Evolutionary conservation across 2,888 invertebrate species (phyloP), one percentile per base, ranked within the genome.

Genomic region (Caenorhabditis doughertyi): DNA sequence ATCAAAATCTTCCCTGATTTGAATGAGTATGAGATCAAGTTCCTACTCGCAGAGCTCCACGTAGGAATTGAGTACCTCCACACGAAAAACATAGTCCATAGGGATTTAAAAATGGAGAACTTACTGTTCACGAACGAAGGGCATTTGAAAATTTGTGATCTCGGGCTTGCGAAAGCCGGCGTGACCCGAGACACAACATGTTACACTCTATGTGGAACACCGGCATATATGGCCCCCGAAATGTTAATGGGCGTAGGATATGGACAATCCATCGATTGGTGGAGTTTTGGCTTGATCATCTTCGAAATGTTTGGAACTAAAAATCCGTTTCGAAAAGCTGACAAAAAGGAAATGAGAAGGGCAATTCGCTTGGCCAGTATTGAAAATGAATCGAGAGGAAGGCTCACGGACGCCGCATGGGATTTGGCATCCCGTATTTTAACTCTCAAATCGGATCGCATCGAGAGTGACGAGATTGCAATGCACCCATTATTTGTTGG

Each of bases 121-220:
- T 25, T 60, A 1, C 42, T 39, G 1, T 25, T 60, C 42, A 39
- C 23, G 0, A 25, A 7, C 0, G 1, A 60, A 2, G 42, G 42
- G 0, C 60, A 60, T n/a, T 2, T 60, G 0, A 60, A 39, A 27
- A 42, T 60, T 27, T 60, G 60, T 13, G 60, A 60, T 39, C 42
- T 60, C 8, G 25, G 42, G 5, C 7, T 25, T 0, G 25, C 60
- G 13, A 42, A 35, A 42, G 11, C 23, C 1, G 23, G 9, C 25
- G 42, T 60, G 25, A 25, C 2, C 9, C 27, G 18, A 3, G 8
- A 18, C 44, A 47, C 39, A 3, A 13, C 13, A 9, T 39, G 39
- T 16, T 39, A 39, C 11, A 8, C 39, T 2, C 3, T 39, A 11
- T 47, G 44, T 18, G 44, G 44, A 47, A 47, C 44, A 2, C 2